These are phyloP conservation scores for Syrmaticus mikado DNA, from an alignment of 2,113 vertebrate species.

Conservation along the genomic window DNA sequence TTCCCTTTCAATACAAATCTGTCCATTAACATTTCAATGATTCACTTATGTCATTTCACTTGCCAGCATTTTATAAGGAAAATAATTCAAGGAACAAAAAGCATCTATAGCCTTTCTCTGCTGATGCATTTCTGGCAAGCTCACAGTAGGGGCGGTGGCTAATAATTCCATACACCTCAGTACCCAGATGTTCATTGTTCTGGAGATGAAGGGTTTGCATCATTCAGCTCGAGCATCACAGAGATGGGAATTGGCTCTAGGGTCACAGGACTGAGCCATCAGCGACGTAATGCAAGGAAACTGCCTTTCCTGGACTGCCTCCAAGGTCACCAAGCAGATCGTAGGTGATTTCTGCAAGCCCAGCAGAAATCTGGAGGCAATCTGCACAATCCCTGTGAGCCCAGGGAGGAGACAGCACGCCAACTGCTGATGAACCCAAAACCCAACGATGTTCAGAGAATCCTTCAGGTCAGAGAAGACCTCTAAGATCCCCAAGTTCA, in stretches of 20 bases:
- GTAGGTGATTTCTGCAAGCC: background rate
- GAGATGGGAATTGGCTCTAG: background rate
- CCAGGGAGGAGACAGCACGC: accelerated
- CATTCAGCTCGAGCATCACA: background rate
- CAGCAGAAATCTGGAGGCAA: background rate
- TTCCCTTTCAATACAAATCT: conserved; percentile 30
- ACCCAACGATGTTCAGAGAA: too few species aligned
- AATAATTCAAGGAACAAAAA: background rate
- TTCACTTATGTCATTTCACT: background rate
- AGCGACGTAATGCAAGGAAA: accelerated
- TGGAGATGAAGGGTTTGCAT: too few species aligned
- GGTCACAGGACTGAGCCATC: background rate
- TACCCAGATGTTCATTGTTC: background rate
- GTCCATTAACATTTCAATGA: background rate
- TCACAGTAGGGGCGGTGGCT: background rate
- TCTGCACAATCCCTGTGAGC: accelerated
- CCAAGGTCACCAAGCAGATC: accelerated
- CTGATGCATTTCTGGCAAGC: background rate
- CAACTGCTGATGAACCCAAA: accelerated
- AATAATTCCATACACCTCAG: background rate
- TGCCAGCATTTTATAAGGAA: background rate
- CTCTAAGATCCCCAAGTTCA: too few species aligned
- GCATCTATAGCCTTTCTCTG: background rate
- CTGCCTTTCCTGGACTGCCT: too few species aligned
- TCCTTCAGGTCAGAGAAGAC: too few species aligned